Base-by-base conservation (phyloP, 2,888 invertebrate genomes). In the Parnassius mnemosyne region DNA sequence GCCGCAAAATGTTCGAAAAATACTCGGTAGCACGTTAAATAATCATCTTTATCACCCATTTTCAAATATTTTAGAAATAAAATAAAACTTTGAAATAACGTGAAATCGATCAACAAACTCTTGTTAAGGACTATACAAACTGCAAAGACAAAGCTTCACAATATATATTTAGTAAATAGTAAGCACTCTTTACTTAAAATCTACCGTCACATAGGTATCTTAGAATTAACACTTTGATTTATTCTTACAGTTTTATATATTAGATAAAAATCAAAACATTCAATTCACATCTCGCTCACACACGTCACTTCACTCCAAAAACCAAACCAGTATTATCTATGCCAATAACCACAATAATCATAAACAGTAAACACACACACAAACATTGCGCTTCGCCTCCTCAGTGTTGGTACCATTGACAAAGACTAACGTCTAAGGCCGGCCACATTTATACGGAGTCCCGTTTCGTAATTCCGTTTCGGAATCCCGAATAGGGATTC, bases 1-100 rank as follows among this genome's bases (percentile, higher is more conserved):
- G 93, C 92, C 69, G 94, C 93, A 83, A 95, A 95, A 78, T 93
- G 92, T 75, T 95, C 94, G 78, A 96, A 95, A 88, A 95, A 96
- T 75, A 93, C 92, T 68, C 94, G 92, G 79, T 95, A 95, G 53
- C 92, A 91, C 59, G 93, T 93, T 79, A 95, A 90, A 86, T 95
- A 94, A 81, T 95, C 94, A 74, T 94, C 94, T 75, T 94, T 93
- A 79, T 93, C 93, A 76, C 86, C 82, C 91, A 90, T 91, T 78
- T 78, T 87, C 61, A 41, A 67, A 65, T 62, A 67, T 53, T 63
- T 54, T 42, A 57, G 20, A 16, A 56, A 34, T 50, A 55, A 65
- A 65, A 66, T 55, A 57, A 65, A 57, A 63, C 66, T 61, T 55
- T 11, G 52, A 63, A 63, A 59, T 68, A 63, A 52, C 59, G 60